Base-by-base conservation (phyloP, 2,888 invertebrate species). In the Caenorhabditis virilis region DNA sequence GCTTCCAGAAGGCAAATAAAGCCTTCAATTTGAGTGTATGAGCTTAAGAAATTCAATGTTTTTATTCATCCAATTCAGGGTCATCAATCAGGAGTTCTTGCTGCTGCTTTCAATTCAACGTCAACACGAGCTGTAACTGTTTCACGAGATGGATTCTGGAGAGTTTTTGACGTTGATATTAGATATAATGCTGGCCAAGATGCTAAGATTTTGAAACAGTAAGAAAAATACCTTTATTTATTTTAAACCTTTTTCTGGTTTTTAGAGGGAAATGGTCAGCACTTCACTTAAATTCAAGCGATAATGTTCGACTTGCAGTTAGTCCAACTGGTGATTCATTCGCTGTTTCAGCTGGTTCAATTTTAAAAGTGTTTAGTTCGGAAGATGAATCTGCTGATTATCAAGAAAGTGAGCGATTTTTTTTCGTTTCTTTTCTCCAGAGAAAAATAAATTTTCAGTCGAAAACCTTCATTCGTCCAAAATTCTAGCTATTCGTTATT, bases 101-200 rank as follows among this genome's bases (percentile, higher is more conserved):
- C 90, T 83, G 89, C 92, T 74, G 89, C 89, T 53, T 92, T 93
- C 84, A 91, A 89, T 76, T 88, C 89, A 23, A 91, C 92, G 83
- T 90, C 91, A 2, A 89, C 90, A 48, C 66, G 72, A 7, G 76
- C 74, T 20, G 64, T 76, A 11, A 72, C 77, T 9, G 68, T 73
- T 9, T 77, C 74, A 2, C 57, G 67, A 43, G 92, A 92, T 85
- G 91, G 91, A 78, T 90, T 90, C 64, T 93, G 91, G 91, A 90
- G 89, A 83, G 86, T 91, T 57, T 93, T 89, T 86, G 88, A 93
- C 84, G 91, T 91, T 52, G 90, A 91, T 85, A 89, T 77, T 47
- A 63, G 73, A 18, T 74, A 72, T 36, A 59, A 62, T 2, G 69
- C 58, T 16, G 75, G 74, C 18, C 69, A 76, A 55, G 75, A 73